Evolutionary conservation across 1,140 invertebrate species (phyloP).

Genomic region (Battus philenor): DNA sequence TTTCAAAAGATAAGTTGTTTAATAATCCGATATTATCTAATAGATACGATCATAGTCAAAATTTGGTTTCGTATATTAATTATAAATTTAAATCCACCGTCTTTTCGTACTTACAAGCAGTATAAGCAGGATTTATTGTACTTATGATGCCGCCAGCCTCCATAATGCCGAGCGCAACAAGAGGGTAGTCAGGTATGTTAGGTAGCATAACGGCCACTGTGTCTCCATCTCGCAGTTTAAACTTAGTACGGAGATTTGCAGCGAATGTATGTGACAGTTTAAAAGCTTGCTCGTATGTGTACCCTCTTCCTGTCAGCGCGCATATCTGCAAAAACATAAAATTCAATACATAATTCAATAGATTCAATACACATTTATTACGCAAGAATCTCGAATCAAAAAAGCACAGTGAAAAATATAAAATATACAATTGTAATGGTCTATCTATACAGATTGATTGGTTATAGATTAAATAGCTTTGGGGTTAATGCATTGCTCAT

Average conservation of each 20-base stretch:
- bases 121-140: conserved; percentile 89
- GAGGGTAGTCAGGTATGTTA: conserved; percentile 86
- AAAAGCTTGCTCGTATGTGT: conserved; percentile 82
- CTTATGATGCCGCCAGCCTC: conserved; percentile 85
- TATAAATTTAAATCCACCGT: no score
- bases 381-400: no score
- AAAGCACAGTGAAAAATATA: no score
- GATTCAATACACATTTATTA: no score
- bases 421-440: no score
- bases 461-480: no score
- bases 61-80: no score
- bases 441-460: no score
- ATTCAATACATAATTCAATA: background rate
- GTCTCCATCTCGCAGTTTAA: conserved; percentile 83
- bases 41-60: no score
- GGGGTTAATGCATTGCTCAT: no score
- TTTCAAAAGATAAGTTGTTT: no score
- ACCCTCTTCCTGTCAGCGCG: conserved; percentile 81
- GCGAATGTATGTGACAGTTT: conserved; percentile 81
- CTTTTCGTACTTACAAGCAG: conserved; percentile 77
- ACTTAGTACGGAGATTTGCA: conserved; percentile 80
- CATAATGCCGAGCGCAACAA: conserved; percentile 82
- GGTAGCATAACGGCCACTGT: conserved; percentile 83
- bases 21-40: no score
- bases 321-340: conserved; percentile 78